Evolutionary conservation across 35 echinoderm and acorn worm species (phyloP).

Genomic region (Apostichopus japonicus): DNA sequence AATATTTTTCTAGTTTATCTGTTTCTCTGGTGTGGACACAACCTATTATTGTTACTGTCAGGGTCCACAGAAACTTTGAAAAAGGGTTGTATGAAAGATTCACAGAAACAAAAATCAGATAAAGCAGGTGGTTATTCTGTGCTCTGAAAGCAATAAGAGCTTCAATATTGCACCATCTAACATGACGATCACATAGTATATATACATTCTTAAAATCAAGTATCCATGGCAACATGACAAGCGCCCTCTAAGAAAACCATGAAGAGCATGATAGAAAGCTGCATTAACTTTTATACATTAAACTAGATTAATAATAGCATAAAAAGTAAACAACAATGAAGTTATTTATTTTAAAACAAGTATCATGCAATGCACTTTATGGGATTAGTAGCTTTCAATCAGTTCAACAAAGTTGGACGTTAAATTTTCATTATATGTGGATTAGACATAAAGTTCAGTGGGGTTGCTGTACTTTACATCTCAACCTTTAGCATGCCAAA

Average conservation of each 20-base stretch:
- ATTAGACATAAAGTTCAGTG: too few relatives aligned
- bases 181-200: background rate
- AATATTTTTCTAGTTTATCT: too few relatives aligned
- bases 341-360: too few relatives aligned
- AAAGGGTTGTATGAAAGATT: background rate
- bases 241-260: background rate
- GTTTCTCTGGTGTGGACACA: too few relatives aligned
- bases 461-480: too few relatives aligned
- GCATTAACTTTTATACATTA: background rate
- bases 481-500: too few relatives aligned
- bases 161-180: constrained; percentile 1
- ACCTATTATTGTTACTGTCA: background rate
- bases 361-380: too few relatives aligned
- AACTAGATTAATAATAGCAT: too few relatives aligned
- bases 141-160: background rate
- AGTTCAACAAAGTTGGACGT: too few relatives aligned
- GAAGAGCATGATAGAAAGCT: background rate
- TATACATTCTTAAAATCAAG: background rate
- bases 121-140: background rate
- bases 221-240: background rate
- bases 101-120: background rate
- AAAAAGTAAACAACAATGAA: too few relatives aligned
- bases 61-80: background rate
- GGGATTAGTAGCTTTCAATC: too few relatives aligned
- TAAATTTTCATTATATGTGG: too few relatives aligned